Evolutionary conservation across 2,113 vertebrate species (phyloP).

Genomic region (Rhineura floridana): DNA sequence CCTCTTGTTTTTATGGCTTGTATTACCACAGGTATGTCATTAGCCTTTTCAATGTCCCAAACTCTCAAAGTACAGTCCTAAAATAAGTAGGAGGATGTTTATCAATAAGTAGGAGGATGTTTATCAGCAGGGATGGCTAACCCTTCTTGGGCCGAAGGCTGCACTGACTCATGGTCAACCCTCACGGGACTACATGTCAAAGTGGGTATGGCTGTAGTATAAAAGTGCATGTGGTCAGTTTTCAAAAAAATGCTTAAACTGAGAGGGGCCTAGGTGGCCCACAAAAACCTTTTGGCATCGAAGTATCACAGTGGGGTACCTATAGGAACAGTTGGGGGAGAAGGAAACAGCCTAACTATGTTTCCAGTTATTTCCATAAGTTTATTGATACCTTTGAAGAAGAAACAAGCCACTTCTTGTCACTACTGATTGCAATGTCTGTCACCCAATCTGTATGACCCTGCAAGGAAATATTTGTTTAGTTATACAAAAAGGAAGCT

Average conservation of each 20-base stretch:
- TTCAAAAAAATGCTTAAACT: no score
- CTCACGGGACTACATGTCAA: no score
- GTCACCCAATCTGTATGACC: slow-evolving; percentile 84
- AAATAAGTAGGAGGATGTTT: neutral
- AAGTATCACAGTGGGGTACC: no score
- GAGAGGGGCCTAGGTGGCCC: no score
- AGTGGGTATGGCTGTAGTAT: no score
- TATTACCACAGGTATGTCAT: slow-evolving; percentile 68
- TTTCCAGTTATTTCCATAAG: neutral
- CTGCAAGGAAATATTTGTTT: slow-evolving; percentile 64
- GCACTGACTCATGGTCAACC: no score
- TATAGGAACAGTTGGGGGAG: no score
- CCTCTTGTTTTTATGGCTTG: slow-evolving; percentile 59
- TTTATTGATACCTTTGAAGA: slow-evolving; percentile 77
- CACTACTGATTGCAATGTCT: slow-evolving; percentile 76
- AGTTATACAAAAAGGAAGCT: neutral
- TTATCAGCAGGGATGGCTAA: no score
- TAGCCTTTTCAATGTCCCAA: slow-evolving; percentile 77
- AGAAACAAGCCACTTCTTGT: slow-evolving; percentile 78
- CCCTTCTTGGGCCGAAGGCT: no score
- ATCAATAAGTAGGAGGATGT: neutral
- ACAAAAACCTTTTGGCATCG: no score
- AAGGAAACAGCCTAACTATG: neutral
- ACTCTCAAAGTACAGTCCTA: slow-evolving; percentile 77
- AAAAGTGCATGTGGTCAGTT: no score